A percentile compares a stretch with the other conserved stretches of the same genome.
These are phyloP conservation scores for Quiscalus mexicanus DNA, from an alignment of 2,113 vertebrate species.

Conservation along the genomic window DNA sequence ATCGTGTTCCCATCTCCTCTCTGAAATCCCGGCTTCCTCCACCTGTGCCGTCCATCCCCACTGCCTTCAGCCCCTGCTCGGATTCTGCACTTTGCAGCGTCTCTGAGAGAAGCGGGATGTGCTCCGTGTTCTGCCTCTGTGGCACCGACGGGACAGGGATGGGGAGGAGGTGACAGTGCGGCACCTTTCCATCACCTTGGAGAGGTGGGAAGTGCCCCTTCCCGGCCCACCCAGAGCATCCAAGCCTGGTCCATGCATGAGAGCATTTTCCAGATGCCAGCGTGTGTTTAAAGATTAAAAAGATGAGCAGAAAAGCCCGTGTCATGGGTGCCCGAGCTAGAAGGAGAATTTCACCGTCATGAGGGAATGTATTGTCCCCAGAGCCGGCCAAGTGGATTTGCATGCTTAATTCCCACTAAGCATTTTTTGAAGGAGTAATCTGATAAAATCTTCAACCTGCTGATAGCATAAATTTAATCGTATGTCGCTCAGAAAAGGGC, in stretches of 20 bases:
- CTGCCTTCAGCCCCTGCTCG: background rate
- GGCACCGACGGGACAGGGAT: accelerated
- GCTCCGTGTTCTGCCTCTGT: background rate
- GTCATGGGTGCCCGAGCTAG: constrained; percentile 18
- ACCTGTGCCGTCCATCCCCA: background rate
- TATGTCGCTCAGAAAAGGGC: background rate
- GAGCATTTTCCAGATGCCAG: constrained; percentile 40
- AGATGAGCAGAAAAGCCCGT: constrained; percentile 23
- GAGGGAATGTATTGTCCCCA: background rate
- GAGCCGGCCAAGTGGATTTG: constrained; percentile 6
- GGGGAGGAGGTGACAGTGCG: background rate
- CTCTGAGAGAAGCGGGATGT: background rate
- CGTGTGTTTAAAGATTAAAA: constrained; percentile 32
- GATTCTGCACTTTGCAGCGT: background rate
- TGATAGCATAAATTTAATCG: background rate
- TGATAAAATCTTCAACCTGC: background rate
- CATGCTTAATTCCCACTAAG: constrained; percentile 12
- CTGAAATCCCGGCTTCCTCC: background rate
- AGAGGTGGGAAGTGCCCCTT: background rate
- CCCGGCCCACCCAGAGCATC: background rate
- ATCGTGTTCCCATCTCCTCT: background rate
- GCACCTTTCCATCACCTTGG: background rate
- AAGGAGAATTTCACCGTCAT: background rate
- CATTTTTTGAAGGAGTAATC: constrained; percentile 1
- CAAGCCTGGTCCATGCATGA: background rate